Conservation (phyloP, 2,888 invertebrate genomes). For the Silvanus unidentatus region DNA sequence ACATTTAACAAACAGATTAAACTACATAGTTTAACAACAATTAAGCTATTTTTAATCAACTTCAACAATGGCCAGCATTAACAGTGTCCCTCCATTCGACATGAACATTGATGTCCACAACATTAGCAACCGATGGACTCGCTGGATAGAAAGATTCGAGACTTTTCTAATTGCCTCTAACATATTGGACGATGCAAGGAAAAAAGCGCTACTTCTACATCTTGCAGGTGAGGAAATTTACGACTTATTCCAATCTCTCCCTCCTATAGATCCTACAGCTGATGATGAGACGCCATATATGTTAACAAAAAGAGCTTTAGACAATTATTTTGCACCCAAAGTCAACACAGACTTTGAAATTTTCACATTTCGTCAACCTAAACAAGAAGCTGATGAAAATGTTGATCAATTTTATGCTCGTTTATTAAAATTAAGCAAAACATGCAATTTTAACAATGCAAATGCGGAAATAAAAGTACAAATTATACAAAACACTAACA, state of each 20-base stretch:
- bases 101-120: not conserved
- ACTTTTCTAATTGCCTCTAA: not conserved
- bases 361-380: slow-evolving; percentile 6
- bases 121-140: not conserved
- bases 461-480: slow-evolving; percentile 1
- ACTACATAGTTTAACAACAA: no score
- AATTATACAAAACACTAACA: slow-evolving; percentile 2
- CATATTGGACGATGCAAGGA: not conserved
- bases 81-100: not conserved
- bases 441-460: not conserved
- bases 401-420: slow-evolving; percentile 2
- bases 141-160: not conserved
- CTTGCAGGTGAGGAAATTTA: not conserved
- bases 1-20: no score
- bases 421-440: not conserved
- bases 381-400: slow-evolving; percentile 7
- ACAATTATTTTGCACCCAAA: slow-evolving; percentile 5
- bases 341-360: slow-evolving; percentile 7
- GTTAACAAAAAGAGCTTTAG: not conserved
- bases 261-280: not conserved
- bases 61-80: no score
- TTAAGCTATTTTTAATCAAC: no score
- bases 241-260: not conserved
- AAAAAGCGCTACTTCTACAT: not conserved
- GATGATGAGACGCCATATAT: not conserved